phyloP scores from a whole-genome alignment of 1,140 invertebrate species.

The Drosophila triauraria region DNA sequence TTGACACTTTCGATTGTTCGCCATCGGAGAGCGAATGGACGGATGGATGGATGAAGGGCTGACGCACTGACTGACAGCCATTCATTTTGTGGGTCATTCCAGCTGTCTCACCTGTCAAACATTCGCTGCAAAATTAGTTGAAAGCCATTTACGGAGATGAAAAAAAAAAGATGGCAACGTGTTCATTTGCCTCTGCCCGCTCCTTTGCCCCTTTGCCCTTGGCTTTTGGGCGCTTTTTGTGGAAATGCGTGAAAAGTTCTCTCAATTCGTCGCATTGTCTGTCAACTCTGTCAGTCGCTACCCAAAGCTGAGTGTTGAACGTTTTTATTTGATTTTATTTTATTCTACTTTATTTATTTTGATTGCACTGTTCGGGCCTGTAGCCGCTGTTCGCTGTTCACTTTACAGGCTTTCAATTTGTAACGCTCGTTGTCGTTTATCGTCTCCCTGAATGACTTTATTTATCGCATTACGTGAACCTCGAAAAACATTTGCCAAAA shows the following conservation, averaged over 20 bases:
- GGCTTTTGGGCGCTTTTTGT: constrained; percentile 25
- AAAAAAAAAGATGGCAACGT: constrained; percentile 13
- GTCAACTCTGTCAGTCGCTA: constrained; percentile 40
- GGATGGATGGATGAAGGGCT: constrained; percentile 30
- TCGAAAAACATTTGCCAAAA: constrained; percentile 46
- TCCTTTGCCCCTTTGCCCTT: constrained; percentile 16
- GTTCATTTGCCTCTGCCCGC: constrained; percentile 26
- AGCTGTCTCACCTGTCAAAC: constrained; percentile 57
- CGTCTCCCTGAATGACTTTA: constrained; percentile 61
- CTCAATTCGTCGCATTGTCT: constrained; percentile 70
- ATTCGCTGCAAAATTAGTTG: constrained; percentile 69
- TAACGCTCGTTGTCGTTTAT: constrained; percentile 46
- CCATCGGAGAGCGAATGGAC: constrained; percentile 36
- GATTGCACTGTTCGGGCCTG: constrained; percentile 65
- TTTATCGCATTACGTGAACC: constrained; percentile 60
- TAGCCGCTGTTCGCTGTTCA: constrained; percentile 57
- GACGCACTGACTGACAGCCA: constrained; percentile 43
- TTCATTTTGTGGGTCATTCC: constrained; percentile 38
- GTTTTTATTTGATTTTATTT: constrained; percentile 65
- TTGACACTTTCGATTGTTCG: constrained; percentile 78
- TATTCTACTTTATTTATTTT: constrained; percentile 60
- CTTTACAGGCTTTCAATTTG: constrained; percentile 70
- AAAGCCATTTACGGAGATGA: constrained; percentile 59
- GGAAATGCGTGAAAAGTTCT: constrained; percentile 60
- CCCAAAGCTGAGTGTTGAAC: constrained; percentile 57